Base-by-base conservation (phyloP, 1,140 invertebrate genomes). In the Tetramorium alpestre region DNA sequence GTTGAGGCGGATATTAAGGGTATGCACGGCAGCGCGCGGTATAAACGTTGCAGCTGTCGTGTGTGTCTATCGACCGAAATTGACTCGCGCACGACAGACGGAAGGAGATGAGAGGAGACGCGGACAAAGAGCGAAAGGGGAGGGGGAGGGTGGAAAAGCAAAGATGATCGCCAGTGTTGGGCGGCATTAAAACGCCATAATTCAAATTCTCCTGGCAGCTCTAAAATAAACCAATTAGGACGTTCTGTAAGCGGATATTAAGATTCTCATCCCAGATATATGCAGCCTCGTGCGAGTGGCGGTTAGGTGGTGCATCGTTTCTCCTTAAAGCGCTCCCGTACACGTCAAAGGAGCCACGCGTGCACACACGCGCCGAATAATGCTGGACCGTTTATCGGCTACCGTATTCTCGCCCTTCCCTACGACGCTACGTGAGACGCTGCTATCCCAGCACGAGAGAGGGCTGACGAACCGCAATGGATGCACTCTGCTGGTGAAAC, bases 1-100 rank as follows among this genome's bases (percentile, higher is more conserved):
- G 87, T 85, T 87, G 75, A 41, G 64, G 84, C 90, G 90, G 90
- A 91, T 91, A 91, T 91, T 91, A 91, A 91, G 89, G 90, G 89
- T 91, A 90, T 91, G 90, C 90, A 91, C 90, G 90, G 89, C 87
- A 91, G 87, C 89, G 87, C 78, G 75, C 75, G 75, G 89, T 73
- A 89, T 91, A 89, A 90, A 91, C 90, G 90, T 78, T 73, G 87
- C 84, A 87, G 87, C 87, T 81, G 87, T 86, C 89, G 90, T 89
- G 89, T 88, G 87, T 89, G 87, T 85, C 87, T 91, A 91, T 91
- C 89, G 87, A 90, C 16, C 87, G 64, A 90, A 91, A 91, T 91
- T 87, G 90, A 90, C 89, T 91, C 69, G 80, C n/a, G 69, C 56
- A 84, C 80, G 80, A 75, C 28, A 84, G 69, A 75, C 78, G 22